phyloP scores from a whole-genome alignment of 2,113 vertebrate species.

The Heterocephalus glaber region DNA sequence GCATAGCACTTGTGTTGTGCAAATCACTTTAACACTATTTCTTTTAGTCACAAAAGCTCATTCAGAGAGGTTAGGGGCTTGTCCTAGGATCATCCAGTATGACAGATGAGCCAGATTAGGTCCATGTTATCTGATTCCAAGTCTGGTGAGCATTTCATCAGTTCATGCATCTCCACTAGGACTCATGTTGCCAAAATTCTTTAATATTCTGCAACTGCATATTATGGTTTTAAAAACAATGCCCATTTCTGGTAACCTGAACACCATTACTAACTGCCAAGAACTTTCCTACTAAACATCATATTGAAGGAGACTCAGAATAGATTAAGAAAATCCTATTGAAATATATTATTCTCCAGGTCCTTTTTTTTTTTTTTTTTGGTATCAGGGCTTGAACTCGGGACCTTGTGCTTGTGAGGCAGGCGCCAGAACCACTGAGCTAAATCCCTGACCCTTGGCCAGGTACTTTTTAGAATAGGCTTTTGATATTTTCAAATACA shows the following conservation, averaged over 20 bases:
- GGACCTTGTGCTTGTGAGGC: no score
- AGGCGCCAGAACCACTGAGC: no score
- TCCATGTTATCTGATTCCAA: neutral
- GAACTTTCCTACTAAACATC: neutral
- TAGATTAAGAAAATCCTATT: neutral
- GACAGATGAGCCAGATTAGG: neutral
- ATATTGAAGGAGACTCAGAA: neutral
- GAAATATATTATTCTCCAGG: neutral
- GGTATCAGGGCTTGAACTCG: no score
- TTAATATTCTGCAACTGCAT: neutral
- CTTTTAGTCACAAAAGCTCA: neutral
- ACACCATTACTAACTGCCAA: neutral
- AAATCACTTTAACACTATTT: neutral
- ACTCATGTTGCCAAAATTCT: neutral
- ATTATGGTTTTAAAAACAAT: neutral
- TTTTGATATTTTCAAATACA: neutral
- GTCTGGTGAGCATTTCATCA: neutral
- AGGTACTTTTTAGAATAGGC: neutral
- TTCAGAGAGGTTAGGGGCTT: neutral
- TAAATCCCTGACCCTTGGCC: no score
- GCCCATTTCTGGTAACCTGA: neutral
- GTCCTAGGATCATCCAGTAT: neutral
- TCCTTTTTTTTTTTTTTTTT: no score
- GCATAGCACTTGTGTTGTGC: neutral
- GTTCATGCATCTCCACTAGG: neutral